Conservation (phyloP, 2,888 invertebrate species). For the Pollenia labialis region DNA sequence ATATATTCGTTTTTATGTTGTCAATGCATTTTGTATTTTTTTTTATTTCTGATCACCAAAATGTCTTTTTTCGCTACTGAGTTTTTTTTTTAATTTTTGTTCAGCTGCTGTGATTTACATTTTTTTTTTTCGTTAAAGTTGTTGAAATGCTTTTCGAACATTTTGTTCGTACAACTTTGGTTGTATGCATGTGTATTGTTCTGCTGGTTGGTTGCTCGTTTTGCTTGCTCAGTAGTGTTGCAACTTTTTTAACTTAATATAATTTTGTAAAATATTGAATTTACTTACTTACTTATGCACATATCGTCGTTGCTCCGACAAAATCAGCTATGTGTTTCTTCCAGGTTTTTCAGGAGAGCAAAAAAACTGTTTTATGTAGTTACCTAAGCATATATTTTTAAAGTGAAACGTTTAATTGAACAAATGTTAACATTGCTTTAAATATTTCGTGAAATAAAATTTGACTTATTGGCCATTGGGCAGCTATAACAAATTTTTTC, state of each 20-base stretch:
- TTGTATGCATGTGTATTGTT: not conserved
- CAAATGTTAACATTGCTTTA: no score
- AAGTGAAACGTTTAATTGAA: no score
- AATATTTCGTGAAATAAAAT: no score
- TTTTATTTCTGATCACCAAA: not conserved
- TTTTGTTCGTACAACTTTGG: conserved; percentile 27
- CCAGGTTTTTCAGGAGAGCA: no score
- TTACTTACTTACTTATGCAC: not conserved
- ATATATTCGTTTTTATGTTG: conserved; percentile 34
- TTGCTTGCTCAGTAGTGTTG: no score
- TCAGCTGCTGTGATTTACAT: not conserved
- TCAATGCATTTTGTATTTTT: conserved; percentile 43
- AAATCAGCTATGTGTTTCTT: no score
- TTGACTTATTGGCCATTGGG: no score
- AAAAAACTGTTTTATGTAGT: no score
- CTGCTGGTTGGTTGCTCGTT: not conserved
- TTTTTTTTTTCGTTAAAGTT: conserved; percentile 38
- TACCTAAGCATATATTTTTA: no score
- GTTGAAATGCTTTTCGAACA: conserved; percentile 44
- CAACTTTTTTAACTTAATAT: conserved; percentile 23
- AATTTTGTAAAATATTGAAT: not conserved
- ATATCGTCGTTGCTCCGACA: no score
- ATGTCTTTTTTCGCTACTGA: conserved; percentile 1
- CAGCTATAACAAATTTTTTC: no score
- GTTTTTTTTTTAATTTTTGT: conserved; percentile 7